These are phyloP conservation scores for Dendrocincla fuliginosa DNA, from an alignment of 2,797 vertebrate species.

Conservation along the genomic window DNA sequence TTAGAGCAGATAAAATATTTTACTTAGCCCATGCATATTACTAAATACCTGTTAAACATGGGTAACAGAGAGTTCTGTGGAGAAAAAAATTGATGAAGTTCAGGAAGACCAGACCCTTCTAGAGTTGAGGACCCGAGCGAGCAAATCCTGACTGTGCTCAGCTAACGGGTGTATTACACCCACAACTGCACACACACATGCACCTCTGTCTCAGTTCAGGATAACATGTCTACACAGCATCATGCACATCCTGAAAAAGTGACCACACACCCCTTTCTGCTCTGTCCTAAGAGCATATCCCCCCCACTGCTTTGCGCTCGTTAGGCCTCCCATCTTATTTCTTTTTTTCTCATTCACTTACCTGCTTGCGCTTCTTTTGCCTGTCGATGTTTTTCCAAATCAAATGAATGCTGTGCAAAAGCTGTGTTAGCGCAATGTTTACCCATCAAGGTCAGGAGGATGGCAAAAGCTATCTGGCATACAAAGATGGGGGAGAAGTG, in stretches of 20 bases:
- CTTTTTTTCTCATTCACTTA: background rate
- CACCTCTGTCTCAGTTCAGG: background rate
- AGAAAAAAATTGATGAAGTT: background rate
- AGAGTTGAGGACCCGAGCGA: background rate
- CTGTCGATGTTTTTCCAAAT: background rate
- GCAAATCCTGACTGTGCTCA: background rate
- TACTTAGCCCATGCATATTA: background rate
- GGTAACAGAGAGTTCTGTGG: background rate
- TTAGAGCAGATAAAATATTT: background rate
- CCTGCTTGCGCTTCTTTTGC: background rate
- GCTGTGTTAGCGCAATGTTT: background rate
- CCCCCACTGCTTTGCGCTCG: background rate
- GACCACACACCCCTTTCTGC: accelerated
- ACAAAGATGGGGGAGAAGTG: background rate
- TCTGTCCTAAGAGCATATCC: background rate
- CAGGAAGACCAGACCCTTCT: background rate
- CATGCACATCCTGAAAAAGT: background rate
- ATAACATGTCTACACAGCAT: background rate
- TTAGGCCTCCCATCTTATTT: background rate
- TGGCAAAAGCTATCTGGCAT: background rate
- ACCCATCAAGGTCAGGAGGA: background rate
- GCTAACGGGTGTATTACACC: background rate
- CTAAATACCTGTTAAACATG: background rate
- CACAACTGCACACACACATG: background rate
- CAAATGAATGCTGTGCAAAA: background rate